phyloP scores from a whole-genome alignment of 2,888 invertebrate species.

The Macrophya annulata region DNA sequence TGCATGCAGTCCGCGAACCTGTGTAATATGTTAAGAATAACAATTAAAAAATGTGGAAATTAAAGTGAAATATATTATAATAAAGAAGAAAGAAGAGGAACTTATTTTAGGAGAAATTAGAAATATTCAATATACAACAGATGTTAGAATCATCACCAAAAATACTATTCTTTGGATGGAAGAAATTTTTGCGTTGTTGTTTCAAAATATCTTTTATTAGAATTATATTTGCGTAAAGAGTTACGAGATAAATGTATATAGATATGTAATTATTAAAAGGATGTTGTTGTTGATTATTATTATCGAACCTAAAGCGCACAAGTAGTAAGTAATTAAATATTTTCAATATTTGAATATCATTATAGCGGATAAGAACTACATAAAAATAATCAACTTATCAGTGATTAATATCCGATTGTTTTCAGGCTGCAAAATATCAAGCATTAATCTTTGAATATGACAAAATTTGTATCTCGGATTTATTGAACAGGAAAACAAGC shows the following conservation, averaged over 20 bases:
- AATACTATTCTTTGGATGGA: background rate
- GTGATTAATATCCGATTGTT: background rate
- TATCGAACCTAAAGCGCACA: background rate
- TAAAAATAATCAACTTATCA: background rate
- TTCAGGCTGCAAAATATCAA: background rate
- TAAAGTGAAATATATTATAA: background rate
- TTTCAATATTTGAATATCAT: background rate
- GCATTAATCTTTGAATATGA: background rate
- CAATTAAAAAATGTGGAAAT: background rate
- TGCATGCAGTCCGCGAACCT: conserved; percentile 80
- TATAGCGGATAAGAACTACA: background rate
- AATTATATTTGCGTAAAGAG: conserved; percentile 2
- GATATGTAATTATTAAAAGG: background rate
- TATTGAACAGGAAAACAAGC: conserved; percentile 32
- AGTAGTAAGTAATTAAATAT: background rate
- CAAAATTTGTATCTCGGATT: background rate
- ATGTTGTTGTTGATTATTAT: conserved; percentile 31
- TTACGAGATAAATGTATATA: background rate
- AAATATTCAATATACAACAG: background rate
- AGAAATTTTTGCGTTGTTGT: background rate
- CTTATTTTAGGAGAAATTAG: background rate
- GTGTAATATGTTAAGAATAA: conserved; percentile 55
- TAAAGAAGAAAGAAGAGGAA: background rate
- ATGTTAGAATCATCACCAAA: background rate
- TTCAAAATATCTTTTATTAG: background rate